Evolutionary conservation across 2,797 vertebrate species (phyloP), one percentile per base, ranked within the genome.

Genomic region (Octomys mimax): DNA sequence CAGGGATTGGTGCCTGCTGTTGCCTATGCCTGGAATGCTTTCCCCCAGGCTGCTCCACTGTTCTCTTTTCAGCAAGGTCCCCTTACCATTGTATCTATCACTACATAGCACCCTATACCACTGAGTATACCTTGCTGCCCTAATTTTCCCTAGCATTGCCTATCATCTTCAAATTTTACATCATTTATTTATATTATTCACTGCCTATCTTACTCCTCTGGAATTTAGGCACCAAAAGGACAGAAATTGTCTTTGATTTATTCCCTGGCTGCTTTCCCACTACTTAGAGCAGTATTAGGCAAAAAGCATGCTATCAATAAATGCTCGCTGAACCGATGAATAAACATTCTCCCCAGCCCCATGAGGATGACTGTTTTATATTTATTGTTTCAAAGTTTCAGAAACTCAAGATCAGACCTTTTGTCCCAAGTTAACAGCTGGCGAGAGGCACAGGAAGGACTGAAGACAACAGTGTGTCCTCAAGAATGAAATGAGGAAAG

Each of bases 371-470:
- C n/a, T 61, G 1, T 13, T 89, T 39, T 31, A 77, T 57, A 77
- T 78, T n/a, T 68, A 57, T 59, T 62, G 52, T 77, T 75, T 89
- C 33, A 85, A 89, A 36, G 59, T 39, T 73, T 95, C 46, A 49
- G 31, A 84, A 89, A 83, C 36, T 78, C 64, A 49, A 59, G 59
- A 79, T 78, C 28, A 81, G 75, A 61, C 36, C 77, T 92, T 28
- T 2, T 49, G 36, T 61, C 18, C 78, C 64, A 92, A 89, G 31
- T n/a, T 70, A 82, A 66, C 46, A 81, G 9, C 0, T 42, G 26
- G n/a, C 46, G n/a, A 90, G 18, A 46, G 33, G 21, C 61, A 54
- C 33, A 89, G 26, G 54, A n/a, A 10, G 46, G 5, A 39, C 52
- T 91, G 14, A 19, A 87, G 70, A 61, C 7, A 7, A 33, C 22